Evolutionary conservation across 2,888 invertebrate species (phyloP).

Genomic region (Philaethria dido): DNA sequence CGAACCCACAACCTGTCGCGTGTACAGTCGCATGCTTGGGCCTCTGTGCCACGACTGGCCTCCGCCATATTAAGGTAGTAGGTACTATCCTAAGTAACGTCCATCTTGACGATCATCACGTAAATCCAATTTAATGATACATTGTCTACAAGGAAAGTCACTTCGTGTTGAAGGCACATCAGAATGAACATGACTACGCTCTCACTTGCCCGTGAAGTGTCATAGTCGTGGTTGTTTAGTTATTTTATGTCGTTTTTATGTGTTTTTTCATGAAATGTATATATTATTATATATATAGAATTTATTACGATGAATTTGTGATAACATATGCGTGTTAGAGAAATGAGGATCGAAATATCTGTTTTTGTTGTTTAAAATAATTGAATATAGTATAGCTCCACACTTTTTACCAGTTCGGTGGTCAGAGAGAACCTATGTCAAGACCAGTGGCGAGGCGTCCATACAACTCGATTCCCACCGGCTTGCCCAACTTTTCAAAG

Average conservation of each 20-base stretch:
- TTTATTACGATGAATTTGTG: background rate
- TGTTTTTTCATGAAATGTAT: background rate
- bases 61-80: too few relatives aligned
- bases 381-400: too few relatives aligned
- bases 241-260: background rate
- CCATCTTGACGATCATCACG: constrained; percentile 36
- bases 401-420: too few relatives aligned
- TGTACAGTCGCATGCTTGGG: too few relatives aligned
- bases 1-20: too few relatives aligned
- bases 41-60: too few relatives aligned
- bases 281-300: background rate
- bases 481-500: too few relatives aligned
- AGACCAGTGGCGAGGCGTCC: too few relatives aligned
- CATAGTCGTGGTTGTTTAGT: background rate
- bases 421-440: too few relatives aligned
- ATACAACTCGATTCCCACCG: too few relatives aligned
- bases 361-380: too few relatives aligned
- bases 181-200: constrained; percentile 13
- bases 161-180: constrained; percentile 40
- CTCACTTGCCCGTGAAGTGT: constrained; percentile 17
- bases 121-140: constrained; percentile 49
- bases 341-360: too few relatives aligned
- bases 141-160: constrained; percentile 52
- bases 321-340: background rate
- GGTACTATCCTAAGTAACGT: background rate